Evolutionary conservation across 2,113 vertebrate species (phyloP).

Genomic region (Gobius niger): DNA sequence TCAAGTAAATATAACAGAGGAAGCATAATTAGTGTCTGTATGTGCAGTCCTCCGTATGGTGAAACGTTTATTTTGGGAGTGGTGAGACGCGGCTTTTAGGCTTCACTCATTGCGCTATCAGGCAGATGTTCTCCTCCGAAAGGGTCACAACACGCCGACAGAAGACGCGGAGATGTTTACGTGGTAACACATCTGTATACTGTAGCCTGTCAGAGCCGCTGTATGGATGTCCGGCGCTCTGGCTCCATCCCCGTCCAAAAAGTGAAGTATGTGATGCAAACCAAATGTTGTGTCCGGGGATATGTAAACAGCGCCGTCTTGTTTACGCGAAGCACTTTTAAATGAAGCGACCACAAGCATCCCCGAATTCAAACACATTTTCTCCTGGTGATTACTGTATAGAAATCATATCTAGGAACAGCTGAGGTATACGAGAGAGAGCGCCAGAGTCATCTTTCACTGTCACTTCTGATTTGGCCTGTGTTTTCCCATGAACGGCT

Average conservation of each 20-base stretch:
- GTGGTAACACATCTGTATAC: slow-evolving; percentile 72
- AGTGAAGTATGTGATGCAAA: slow-evolving; percentile 57
- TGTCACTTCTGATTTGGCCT: slow-evolving; percentile 27
- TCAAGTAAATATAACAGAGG: background rate
- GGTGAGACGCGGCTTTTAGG: slow-evolving; percentile 43
- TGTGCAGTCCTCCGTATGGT: background rate
- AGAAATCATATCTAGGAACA: slow-evolving; percentile 18
- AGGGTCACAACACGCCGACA: slow-evolving; percentile 56
- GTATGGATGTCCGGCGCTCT: slow-evolving; percentile 45
- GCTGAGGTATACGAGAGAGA: slow-evolving; percentile 34
- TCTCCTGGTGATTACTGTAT: slow-evolving; percentile 25
- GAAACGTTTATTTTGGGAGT: slow-evolving; percentile 37
- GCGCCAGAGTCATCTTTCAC: slow-evolving; percentile 23
- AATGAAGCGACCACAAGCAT: slow-evolving; percentile 33
- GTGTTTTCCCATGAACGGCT: slow-evolving; percentile 28
- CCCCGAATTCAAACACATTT: slow-evolving; percentile 51
- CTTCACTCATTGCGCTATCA: slow-evolving; percentile 43
- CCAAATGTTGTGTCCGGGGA: slow-evolving; percentile 69
- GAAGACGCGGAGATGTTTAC: slow-evolving; percentile 52
- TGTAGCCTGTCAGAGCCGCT: slow-evolving; percentile 63
- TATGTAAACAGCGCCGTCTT: slow-evolving; percentile 63
- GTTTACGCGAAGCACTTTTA: slow-evolving; percentile 60
- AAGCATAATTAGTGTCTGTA: background rate
- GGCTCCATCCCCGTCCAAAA: slow-evolving; percentile 39
- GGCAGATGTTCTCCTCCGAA: slow-evolving; percentile 68